phyloP scores from a whole-genome alignment of 2,888 invertebrate genomes.

The Zygogramma bicolorata region DNA sequence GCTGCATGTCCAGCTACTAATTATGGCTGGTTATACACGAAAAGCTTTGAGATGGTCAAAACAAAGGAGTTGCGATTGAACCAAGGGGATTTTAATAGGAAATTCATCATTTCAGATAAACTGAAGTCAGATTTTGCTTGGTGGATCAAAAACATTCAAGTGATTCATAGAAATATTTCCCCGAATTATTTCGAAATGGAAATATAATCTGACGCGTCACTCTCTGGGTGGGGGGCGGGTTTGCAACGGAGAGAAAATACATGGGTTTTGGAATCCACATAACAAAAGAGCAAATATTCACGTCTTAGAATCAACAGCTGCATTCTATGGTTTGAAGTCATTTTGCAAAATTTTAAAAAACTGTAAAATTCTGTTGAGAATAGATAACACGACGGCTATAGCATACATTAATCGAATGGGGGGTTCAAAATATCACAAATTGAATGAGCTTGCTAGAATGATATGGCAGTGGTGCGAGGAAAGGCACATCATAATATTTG shows the following conservation, averaged over 20 bases:
- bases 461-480: no score
- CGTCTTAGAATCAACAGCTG: constrained; percentile 21
- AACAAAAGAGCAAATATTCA: constrained; percentile 25
- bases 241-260: background rate
- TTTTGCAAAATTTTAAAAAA: constrained; percentile 19
- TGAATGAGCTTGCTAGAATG: no score
- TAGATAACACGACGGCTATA: no score
- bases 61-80: background rate
- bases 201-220: constrained; percentile 1
- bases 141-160: background rate
- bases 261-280: constrained; percentile 2
- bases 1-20: constrained; percentile 7
- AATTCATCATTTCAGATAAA: background rate
- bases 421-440: no score
- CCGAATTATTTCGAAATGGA: background rate
- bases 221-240: background rate
- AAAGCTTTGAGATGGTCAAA: background rate
- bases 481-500: no score
- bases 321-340: constrained; percentile 11
- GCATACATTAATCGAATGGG: no score
- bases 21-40: background rate
- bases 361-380: no score
- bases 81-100: background rate
- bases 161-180: no score
- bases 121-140: background rate